Conservation (phyloP, 1,140 invertebrate species). For the Papilio dardanus region DNA sequence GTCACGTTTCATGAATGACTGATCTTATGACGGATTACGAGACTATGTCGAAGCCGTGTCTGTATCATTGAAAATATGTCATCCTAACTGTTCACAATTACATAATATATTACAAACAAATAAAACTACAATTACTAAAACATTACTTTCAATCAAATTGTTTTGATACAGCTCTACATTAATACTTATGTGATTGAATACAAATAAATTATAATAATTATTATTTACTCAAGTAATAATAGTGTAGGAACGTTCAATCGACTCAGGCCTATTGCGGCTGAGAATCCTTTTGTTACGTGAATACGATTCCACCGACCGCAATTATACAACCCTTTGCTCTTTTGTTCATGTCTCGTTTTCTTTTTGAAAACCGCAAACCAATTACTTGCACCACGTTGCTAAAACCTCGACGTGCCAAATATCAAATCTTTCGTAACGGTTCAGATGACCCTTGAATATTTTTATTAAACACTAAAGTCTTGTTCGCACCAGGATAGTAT, state of each 20-base stretch:
- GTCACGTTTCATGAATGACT: slow-evolving; percentile 14
- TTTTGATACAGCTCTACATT: neutral
- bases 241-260: neutral
- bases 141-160: too few relatives aligned
- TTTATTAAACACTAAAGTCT: too few relatives aligned
- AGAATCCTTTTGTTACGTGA: slow-evolving; percentile 18
- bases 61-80: neutral
- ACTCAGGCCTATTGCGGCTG: slow-evolving; percentile 5
- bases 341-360: slow-evolving; percentile 18
- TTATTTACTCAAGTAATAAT: slow-evolving; percentile 1
- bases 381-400: slow-evolving; percentile 19
- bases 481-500: too few relatives aligned
- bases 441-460: neutral
- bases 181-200: too few relatives aligned
- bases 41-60: neutral
- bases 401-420: slow-evolving; percentile 8
- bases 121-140: too few relatives aligned
- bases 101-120: too few relatives aligned
- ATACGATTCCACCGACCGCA: slow-evolving; percentile 24
- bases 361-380: slow-evolving; percentile 35
- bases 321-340: slow-evolving; percentile 23
- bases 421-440: slow-evolving; percentile 2
- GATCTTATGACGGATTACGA: slow-evolving; percentile 19
- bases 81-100: neutral
- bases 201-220: slow-evolving; percentile 8